Conservation (phyloP, 2,797 vertebrate species). For the Malacoctenus gilli region DNA sequence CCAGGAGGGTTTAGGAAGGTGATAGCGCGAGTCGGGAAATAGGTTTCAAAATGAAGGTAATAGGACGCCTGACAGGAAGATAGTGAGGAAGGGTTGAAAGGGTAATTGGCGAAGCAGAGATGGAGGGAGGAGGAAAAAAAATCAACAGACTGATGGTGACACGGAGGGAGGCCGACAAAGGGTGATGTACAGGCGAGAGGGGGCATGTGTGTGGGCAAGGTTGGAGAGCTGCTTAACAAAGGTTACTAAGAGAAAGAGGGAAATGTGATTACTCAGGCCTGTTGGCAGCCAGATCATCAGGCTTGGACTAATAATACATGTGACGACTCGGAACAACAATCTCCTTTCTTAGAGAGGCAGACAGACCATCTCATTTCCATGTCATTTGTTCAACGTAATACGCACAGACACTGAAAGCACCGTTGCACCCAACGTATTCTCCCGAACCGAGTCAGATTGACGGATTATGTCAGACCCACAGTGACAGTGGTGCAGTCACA, state of each 20-base stretch:
- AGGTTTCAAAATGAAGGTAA: slow-evolving; percentile 32
- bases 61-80: slow-evolving; percentile 36
- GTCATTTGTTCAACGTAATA: slow-evolving; percentile 25
- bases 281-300: slow-evolving; percentile 11
- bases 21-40: slow-evolving; percentile 35
- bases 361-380: slow-evolving; percentile 9
- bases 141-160: slow-evolving; percentile 23
- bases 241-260: background rate
- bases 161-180: slow-evolving; percentile 9
- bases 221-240: background rate
- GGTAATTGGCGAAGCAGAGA: slow-evolving; percentile 46
- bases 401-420: slow-evolving; percentile 39
- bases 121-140: slow-evolving; percentile 6
- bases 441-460: slow-evolving; percentile 51
- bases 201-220: slow-evolving; percentile 2
- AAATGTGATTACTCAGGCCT: slow-evolving; percentile 3
- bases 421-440: slow-evolving; percentile 26
- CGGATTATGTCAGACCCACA: slow-evolving; percentile 37
- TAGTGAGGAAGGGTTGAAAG: slow-evolving; percentile 40
- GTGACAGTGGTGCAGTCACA: slow-evolving; percentile 10
- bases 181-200: slow-evolving; percentile 25
- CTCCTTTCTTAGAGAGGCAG: slow-evolving; percentile 12
- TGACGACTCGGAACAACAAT: slow-evolving; percentile 19
- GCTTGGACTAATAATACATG: slow-evolving; percentile 12
- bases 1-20: slow-evolving; percentile 11